These are phyloP conservation scores for Samia ricini DNA, from an alignment of 1,140 invertebrate genomes.

Conservation along the genomic window DNA sequence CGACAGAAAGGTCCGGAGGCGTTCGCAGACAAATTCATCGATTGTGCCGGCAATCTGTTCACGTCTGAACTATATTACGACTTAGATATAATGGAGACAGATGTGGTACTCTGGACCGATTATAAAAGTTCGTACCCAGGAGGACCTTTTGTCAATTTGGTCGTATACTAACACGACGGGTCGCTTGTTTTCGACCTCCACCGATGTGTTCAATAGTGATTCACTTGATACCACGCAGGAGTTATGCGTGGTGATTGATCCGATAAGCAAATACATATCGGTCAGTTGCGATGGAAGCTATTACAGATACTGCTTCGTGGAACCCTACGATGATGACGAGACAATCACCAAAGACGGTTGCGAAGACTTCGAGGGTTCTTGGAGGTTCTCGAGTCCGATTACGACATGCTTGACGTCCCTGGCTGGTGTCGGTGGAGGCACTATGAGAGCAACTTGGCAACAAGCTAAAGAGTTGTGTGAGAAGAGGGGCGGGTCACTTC, in stretches of 20 bases:
- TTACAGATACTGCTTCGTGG: slow-evolving; percentile 65
- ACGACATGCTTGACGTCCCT: slow-evolving; percentile 49
- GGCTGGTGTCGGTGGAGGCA: slow-evolving; percentile 37
- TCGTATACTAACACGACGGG: slow-evolving; percentile 43
- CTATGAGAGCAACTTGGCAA: slow-evolving; percentile 59
- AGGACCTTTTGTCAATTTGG: slow-evolving; percentile 62
- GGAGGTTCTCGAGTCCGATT: slow-evolving; percentile 53
- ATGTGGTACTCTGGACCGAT: slow-evolving; percentile 60
- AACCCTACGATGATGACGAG: slow-evolving; percentile 42
- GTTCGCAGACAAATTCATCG: slow-evolving; percentile 49
- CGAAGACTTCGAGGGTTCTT: slow-evolving; percentile 35
- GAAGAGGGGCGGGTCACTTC: slow-evolving; percentile 47
- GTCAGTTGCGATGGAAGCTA: slow-evolving; percentile 53
- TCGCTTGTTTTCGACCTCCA: slow-evolving; percentile 29
- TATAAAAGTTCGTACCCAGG: slow-evolving; percentile 61
- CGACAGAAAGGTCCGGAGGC: slow-evolving; percentile 52
- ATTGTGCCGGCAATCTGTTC: slow-evolving; percentile 60
- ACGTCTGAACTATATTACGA: slow-evolving; percentile 43
- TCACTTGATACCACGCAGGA: slow-evolving; percentile 40
- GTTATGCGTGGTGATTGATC: slow-evolving; percentile 49
- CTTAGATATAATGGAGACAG: slow-evolving; percentile 37
- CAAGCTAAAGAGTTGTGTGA: slow-evolving; percentile 57
- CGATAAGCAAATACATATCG: slow-evolving; percentile 45
- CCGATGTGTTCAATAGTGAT: slow-evolving; percentile 37
- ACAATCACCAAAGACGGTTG: slow-evolving; percentile 36